These are phyloP conservation scores for Tetragnatha versicolor DNA, from an alignment of 1,140 invertebrate genomes.

Conservation along the genomic window DNA sequence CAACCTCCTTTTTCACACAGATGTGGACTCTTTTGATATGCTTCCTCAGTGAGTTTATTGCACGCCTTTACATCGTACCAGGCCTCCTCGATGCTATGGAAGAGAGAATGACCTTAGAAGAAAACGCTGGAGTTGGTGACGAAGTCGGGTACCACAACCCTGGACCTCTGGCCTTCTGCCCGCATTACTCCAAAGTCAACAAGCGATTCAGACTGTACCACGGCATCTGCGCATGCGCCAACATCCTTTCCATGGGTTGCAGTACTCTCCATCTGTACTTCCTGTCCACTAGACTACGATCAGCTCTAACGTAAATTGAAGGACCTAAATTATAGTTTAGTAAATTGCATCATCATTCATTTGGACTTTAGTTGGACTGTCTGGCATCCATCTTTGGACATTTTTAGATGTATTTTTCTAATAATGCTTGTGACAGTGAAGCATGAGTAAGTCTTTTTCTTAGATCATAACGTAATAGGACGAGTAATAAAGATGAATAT, in stretches of 20 bases:
- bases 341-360: conserved; percentile 1
- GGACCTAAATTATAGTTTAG: not conserved
- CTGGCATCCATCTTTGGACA: too few species aligned
- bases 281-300: conserved; percentile 70
- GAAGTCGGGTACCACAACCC: conserved; percentile 74
- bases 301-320: conserved; percentile 32
- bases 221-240: conserved; percentile 75
- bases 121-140: conserved; percentile 73
- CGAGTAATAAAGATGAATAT: too few species aligned
- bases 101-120: conserved; percentile 69
- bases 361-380: not conserved
- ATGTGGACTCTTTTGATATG: conserved; percentile 71
- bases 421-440: too few species aligned
- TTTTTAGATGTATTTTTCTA: too few species aligned
- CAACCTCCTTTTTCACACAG: conserved; percentile 65
- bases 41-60: conserved; percentile 74
- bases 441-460: too few species aligned
- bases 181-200: conserved; percentile 75
- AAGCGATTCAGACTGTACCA: conserved; percentile 74
- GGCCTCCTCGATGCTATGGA: conserved; percentile 69
- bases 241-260: conserved; percentile 75
- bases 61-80: conserved; percentile 74
- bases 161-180: conserved; percentile 73
- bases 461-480: too few species aligned
- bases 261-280: conserved; percentile 75